Evolutionary conservation across 2,888 invertebrate species (phyloP), one percentile per base, ranked within the genome.

Genomic region (Malacosoma neustria): DNA sequence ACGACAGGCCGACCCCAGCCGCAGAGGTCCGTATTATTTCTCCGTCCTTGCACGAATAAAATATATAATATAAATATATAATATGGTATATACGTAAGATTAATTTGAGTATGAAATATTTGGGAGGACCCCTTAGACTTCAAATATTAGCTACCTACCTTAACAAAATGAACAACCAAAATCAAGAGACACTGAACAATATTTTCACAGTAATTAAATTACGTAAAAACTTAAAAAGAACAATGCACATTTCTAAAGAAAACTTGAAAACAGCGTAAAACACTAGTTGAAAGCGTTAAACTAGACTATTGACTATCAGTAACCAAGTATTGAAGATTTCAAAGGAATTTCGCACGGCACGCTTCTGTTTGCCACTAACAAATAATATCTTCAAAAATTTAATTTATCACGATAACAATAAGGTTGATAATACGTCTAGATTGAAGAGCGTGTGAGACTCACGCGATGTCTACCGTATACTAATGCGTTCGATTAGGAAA

Each of bases 311-410:
- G 39, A 59, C 56, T 60, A 60, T 59, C 57, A 7, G 22, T 57
- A 58, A 56, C 57, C 57, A 48, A 54, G 47, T 57, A 57, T 54
- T 54, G 61, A 68, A 72, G 61, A 74, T 74, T 72, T 74, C 72
- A 72, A 61, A 72, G 72, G 65, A 73, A 76, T 76, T 77, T 76
- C 71, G 64, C 75, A 73, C 70, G 66, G 58, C 72, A 72, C 70
- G 67, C 58, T 61, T 63, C 61, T 57, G 72, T 75, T 70, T 73
- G 73, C 77, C 74, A 71, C 66, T 62, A 72, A 68, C 62, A 54
- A 63, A 58, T 71, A 72, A 72, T 81, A n/a, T n/a, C n/a, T n/a
- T n/a, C n/a, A n/a, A n/a, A n/a, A n/a, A n/a, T n/a, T n/a, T n/a
- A n/a, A n/a, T n/a, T n/a, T n/a, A n/a, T n/a, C n/a, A n/a, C n/a